Percentiles rank a stretch among this genome's conserved stretches.
phyloP scores from a whole-genome alignment of 1,140 invertebrate species.

The Harlomillsia oculata region DNA sequence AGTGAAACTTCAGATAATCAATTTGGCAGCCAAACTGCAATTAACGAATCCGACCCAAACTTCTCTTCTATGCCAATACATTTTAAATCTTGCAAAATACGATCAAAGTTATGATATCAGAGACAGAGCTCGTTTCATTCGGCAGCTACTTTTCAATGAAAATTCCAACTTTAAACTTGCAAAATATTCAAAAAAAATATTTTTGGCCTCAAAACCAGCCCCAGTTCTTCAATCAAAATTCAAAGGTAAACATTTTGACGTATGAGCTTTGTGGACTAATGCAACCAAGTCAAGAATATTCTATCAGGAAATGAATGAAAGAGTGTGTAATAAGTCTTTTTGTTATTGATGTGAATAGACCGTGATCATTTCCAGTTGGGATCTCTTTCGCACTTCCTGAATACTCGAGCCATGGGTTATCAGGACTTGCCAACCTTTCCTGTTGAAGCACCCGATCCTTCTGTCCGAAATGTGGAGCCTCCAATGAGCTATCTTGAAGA shows the following conservation, averaged over 20 bases:
- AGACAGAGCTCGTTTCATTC: constrained; percentile 79
- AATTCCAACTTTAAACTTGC: constrained; percentile 47
- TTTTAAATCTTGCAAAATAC: constrained; percentile 92
- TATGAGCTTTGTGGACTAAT: no score
- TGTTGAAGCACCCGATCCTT: constrained; percentile 59
- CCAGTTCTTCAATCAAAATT: constrained; percentile 65
- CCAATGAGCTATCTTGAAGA: constrained; percentile 32
- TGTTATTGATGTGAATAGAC: constrained; percentile 44
- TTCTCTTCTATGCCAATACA: constrained; percentile 78
- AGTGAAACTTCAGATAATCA: constrained; percentile 92
- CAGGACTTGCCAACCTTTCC: constrained; percentile 81
- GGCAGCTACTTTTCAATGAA: constrained; percentile 64
- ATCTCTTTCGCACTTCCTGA: constrained; percentile 89
- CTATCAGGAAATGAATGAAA: no score
- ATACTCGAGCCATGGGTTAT: constrained; percentile 74
- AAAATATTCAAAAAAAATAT: constrained; percentile 69
- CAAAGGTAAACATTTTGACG: constrained; percentile 45
- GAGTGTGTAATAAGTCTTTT: background rate
- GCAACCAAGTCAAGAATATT: no score
- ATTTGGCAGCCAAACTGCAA: constrained; percentile 87
- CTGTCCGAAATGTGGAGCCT: constrained; percentile 64
- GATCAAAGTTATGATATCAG: constrained; percentile 97
- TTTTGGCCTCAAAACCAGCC: constrained; percentile 84
- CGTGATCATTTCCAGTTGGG: constrained; percentile 83
- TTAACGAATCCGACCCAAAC: constrained; percentile 82